phyloP scores from a whole-genome alignment of 2,797 vertebrate species.

The Sebastes wilsoni region DNA sequence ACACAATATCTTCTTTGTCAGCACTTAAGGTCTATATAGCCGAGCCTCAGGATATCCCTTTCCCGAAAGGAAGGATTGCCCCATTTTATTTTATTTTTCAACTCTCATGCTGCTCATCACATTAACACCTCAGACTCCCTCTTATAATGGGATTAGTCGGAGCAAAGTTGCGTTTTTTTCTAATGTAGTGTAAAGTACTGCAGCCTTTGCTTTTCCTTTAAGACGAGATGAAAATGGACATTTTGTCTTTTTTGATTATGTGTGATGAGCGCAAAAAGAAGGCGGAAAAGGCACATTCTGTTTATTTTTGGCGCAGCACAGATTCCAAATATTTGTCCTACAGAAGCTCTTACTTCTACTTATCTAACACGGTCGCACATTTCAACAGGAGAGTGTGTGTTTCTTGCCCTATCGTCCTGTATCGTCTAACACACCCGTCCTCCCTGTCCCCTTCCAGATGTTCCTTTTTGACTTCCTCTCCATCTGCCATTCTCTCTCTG shows the following conservation, averaged over 20 bases:
- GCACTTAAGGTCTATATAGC: conserved; percentile 87
- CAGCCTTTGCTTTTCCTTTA: background rate
- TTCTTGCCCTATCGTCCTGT: conserved; percentile 48
- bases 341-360: conserved; percentile 2
- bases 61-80: conserved; percentile 85
- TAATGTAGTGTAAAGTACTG: conserved; percentile 24
- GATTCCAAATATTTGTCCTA: conserved; percentile 12
- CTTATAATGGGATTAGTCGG: conserved; percentile 66
- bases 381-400: conserved; percentile 21
- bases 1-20: conserved; percentile 87
- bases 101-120: conserved; percentile 74
- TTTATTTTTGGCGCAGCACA: background rate
- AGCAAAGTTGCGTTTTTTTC: conserved; percentile 57
- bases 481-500: conserved; percentile 75
- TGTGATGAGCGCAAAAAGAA: conserved; percentile 6
- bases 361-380: conserved; percentile 17
- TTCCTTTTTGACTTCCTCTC: conserved; percentile 71
- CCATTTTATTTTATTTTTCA: conserved; percentile 68
- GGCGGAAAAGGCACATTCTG: background rate
- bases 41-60: conserved; percentile 87
- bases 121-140: conserved; percentile 72
- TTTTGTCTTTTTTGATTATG: conserved; percentile 26
- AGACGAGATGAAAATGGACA: conserved; percentile 34
- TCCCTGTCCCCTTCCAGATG: conserved; percentile 70
- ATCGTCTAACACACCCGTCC: conserved; percentile 64